Conservation (phyloP, 1,140 invertebrate genomes). For the Archegozetes longisetosus region DNA sequence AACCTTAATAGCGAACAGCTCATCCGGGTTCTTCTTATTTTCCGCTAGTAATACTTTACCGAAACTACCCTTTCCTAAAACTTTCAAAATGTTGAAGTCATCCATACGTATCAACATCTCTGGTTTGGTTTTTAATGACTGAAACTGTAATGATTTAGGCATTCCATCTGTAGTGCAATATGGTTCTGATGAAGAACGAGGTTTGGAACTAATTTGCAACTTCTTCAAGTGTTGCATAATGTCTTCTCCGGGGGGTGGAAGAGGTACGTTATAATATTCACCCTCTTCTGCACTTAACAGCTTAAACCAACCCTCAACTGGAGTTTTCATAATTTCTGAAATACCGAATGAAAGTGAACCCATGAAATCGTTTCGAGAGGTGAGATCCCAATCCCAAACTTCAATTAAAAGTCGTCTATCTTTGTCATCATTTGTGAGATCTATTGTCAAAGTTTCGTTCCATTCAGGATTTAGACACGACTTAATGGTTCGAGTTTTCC, state of each 20-base stretch:
- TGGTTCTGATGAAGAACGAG: background rate
- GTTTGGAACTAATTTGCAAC: background rate
- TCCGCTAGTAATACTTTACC: slow-evolving; percentile 93
- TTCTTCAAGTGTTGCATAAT: slow-evolving; percentile 35
- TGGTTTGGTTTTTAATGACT: background rate
- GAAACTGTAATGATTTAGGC: background rate
- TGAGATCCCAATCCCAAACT: slow-evolving; percentile 98
- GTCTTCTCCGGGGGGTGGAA: slow-evolving; percentile 78
- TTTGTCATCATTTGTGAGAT: slow-evolving; percentile 85
- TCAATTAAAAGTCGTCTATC: slow-evolving; percentile 84
- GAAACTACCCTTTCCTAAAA: slow-evolving; percentile 91
- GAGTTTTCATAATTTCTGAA: slow-evolving; percentile 78
- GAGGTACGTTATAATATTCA: slow-evolving; percentile 96
- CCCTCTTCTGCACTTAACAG: slow-evolving; percentile 93
- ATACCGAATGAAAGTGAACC: slow-evolving; percentile 96
- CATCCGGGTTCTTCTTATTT: slow-evolving; percentile 81
- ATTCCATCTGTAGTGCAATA: background rate
- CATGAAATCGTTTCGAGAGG: slow-evolving; percentile 98
- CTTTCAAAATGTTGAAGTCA: slow-evolving; percentile 95
- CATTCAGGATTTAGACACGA: slow-evolving; percentile 87
- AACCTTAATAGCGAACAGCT: slow-evolving; percentile 97
- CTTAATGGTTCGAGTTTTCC: slow-evolving; percentile 94
- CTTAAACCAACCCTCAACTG: slow-evolving; percentile 93
- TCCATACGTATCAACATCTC: background rate
- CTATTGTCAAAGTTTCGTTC: slow-evolving; percentile 87